Evolutionary conservation across 2,888 invertebrate species (phyloP).

Genomic region (Volucella inanis): DNA sequence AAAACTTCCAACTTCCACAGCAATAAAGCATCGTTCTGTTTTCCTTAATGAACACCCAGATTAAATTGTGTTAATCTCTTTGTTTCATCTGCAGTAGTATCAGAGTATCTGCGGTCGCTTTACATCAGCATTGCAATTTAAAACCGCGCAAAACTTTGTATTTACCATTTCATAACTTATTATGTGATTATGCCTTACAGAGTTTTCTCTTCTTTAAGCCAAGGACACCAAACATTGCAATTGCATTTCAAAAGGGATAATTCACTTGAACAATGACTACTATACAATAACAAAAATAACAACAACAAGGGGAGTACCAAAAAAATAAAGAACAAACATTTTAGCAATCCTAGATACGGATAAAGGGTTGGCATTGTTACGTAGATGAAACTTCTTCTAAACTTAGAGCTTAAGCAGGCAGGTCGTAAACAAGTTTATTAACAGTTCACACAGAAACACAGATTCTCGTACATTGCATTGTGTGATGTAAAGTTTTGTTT

Average conservation of each 20-base stretch:
- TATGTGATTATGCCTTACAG: conserved; percentile 59
- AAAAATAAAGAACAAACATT: too few species aligned
- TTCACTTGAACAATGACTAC: neutral
- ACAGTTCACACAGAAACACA: conserved; percentile 20
- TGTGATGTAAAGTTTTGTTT: conserved; percentile 55
- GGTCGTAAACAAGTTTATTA: conserved; percentile 71
- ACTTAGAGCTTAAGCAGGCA: conserved; percentile 24
- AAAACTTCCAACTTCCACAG: neutral
- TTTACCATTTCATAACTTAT: conserved; percentile 61
- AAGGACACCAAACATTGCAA: conserved; percentile 22
- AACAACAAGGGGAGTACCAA: too few species aligned
- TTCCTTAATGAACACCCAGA: conserved; percentile 58
- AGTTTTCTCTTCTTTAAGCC: conserved; percentile 28
- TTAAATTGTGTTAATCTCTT: conserved; percentile 62
- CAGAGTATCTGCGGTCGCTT: conserved; percentile 42
- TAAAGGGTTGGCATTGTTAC: conserved; percentile 53
- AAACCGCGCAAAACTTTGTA: conserved; percentile 57
- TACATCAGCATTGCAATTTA: conserved; percentile 42
- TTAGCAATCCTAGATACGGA: conserved; percentile 46
- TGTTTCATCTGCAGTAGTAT: conserved; percentile 41
- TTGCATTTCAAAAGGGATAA: conserved; percentile 49
- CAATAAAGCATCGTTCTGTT: conserved; percentile 54
- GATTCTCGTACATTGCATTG: neutral
- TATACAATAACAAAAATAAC: neutral
- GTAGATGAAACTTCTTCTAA: conserved; percentile 17